Evolutionary conservation across 2,113 vertebrate genomes (phyloP), one percentile per base, ranked within the genome.

Genomic region (Passer domesticus): DNA sequence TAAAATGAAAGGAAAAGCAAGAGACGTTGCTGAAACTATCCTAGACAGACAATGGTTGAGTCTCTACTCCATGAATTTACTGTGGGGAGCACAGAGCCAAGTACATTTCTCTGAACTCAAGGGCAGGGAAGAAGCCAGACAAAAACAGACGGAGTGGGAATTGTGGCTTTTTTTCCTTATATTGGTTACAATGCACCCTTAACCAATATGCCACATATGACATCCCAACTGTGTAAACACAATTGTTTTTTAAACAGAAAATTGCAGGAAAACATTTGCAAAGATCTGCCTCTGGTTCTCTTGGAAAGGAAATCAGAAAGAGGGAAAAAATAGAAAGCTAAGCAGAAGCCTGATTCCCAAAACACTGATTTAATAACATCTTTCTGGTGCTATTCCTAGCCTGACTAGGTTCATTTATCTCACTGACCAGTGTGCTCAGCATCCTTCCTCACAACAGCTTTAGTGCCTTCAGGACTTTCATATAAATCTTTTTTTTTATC

Each of bases 321-420:
- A 33, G 8, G 4, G 37, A 5, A 73, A 41, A 87, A 80, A 83
- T 12, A 43, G 30, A 60, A 56, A 66, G 13, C 31, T 39, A 39
- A 33, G 28, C 22, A 85, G 68, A 81, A 96, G 66, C 33, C 70
- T 92, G 56, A 64, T 92, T 95, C 73, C 49, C 56, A 41, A 56
- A 66, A 73, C 64, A 87, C 59, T 97, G 86, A 89, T 89, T 90
- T 92, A 94, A 92, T 92, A 82, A 43, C 56, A 82, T 37, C 23
- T 44, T 72, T 47, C 37, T 76, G 41, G 24, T 89, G 30, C 43
- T 83, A 67, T 39, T 87, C 47, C 24, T 39, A 70, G 52, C 37
- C 82, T 73, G 91, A 80, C 13, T 60, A 55, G 81, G 21, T 52
- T 96, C 78, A 78, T 97, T 95, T 90, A 87, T 93, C 91, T 95